Conservation (phyloP, 1,140 invertebrate genomes). For the Calosoma granatense region DNA sequence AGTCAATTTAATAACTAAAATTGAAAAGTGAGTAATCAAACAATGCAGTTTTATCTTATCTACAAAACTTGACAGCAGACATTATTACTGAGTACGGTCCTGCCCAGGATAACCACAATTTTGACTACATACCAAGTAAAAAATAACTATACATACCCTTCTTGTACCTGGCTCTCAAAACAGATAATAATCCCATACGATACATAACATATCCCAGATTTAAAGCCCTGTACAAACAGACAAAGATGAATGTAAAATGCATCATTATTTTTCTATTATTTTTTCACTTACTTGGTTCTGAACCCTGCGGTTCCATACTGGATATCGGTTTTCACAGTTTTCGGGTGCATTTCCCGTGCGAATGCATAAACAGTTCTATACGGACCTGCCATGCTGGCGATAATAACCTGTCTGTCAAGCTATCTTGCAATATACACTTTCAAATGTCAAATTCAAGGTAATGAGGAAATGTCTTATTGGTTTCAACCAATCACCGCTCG, state of each 20-base stretch:
- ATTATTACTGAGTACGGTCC: too few relatives aligned
- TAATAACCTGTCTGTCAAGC: neutral
- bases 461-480: conserved; percentile 3
- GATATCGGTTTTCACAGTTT: conserved; percentile 47
- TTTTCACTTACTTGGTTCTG: conserved; percentile 50
- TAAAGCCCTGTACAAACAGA: conserved; percentile 55
- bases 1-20: too few relatives aligned
- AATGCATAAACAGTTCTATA: conserved; percentile 54
- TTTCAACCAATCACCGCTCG: too few relatives aligned
- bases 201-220: conserved; percentile 81
- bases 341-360: conserved; percentile 63
- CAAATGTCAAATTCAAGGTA: conserved; percentile 3
- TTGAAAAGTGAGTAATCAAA: too few relatives aligned
- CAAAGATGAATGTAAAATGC: conserved; percentile 14
- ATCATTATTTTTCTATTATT: neutral
- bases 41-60: too few relatives aligned
- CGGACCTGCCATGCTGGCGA: conserved; percentile 24
- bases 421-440: neutral
- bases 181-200: conserved; percentile 84
- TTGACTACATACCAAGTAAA: too few relatives aligned
- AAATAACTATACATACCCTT: too few relatives aligned
- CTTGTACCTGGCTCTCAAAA: conserved; percentile 70
- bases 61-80: too few relatives aligned
- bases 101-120: too few relatives aligned
- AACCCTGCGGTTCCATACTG: conserved; percentile 62